phyloP scores from a whole-genome alignment of 1,140 invertebrate genomes.

The Penaeus chinensis region DNA sequence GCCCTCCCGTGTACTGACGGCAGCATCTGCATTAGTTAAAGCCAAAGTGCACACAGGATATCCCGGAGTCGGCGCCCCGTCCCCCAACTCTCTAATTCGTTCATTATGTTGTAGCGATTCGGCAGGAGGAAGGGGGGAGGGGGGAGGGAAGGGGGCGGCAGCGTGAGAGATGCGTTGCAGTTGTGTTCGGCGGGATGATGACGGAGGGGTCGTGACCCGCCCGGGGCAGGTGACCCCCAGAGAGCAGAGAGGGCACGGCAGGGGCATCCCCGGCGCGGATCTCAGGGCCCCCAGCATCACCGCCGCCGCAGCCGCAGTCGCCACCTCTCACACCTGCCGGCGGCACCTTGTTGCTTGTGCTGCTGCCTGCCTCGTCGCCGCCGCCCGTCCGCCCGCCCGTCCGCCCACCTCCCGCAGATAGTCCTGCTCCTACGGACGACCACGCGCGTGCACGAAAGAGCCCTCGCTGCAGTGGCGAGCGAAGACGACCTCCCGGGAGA shows the following conservation, averaged over 20 bases:
- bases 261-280: background rate
- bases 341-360: constrained; percentile 5
- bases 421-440: too few species aligned
- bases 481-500: too few species aligned
- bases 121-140: too few species aligned
- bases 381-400: background rate
- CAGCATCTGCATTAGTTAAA: background rate
- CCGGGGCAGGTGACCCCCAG: constrained; percentile 32
- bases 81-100: background rate
- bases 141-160: background rate
- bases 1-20: background rate
- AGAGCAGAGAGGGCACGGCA: background rate
- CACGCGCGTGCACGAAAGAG: too few species aligned
- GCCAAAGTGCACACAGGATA: background rate
- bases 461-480: too few species aligned
- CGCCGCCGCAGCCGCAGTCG: constrained; percentile 26
- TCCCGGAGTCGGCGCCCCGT: background rate
- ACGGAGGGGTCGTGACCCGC: constrained; percentile 25
- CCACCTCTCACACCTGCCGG: constrained; percentile 19
- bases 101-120: too few species aligned
- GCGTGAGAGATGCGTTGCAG: constrained; percentile 5
- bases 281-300: background rate
- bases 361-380: background rate
- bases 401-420: background rate
- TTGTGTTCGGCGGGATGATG: background rate